A percentile compares a stretch with the other conserved stretches of the same genome.
These are phyloP conservation scores for Tragelaphus scriptus DNA, from an alignment of 2,113 vertebrate species.

Conservation along the genomic window DNA sequence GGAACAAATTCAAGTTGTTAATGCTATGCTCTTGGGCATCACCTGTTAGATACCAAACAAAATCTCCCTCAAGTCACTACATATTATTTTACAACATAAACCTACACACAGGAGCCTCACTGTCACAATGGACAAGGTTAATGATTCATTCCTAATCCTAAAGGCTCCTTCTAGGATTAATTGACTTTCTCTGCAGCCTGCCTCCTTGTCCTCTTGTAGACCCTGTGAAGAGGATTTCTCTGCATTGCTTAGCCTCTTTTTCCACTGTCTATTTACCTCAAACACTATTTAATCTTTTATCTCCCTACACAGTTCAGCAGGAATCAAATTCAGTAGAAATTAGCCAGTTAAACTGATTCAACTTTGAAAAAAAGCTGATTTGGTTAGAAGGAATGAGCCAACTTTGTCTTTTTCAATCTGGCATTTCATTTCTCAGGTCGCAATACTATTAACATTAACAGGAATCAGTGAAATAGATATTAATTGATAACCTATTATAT, in stretches of 20 bases:
- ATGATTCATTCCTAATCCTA: conserved; percentile 68
- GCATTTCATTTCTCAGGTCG: not conserved
- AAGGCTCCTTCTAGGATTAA: conserved; percentile 56
- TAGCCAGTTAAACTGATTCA: not conserved
- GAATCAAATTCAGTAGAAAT: conserved; percentile 39
- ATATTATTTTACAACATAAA: conserved; percentile 3
- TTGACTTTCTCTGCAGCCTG: conserved; percentile 44
- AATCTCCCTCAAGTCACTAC: conserved; percentile 26
- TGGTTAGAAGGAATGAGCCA: not conserved
- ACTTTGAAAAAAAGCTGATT: not conserved
- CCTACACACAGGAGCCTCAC: not conserved
- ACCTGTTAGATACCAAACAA: conserved; percentile 22
- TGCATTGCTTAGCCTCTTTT: conserved; percentile 32
- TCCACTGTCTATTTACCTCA: conserved; percentile 8
- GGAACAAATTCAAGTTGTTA: not conserved
- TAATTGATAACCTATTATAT: not conserved
- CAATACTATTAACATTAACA: not conserved
- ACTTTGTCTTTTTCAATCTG: not conserved
- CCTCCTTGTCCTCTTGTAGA: not conserved
- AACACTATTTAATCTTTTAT: conserved; percentile 43
- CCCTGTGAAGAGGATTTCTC: conserved; percentile 33
- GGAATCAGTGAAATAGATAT: not conserved
- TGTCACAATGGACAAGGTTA: conserved; percentile 56
- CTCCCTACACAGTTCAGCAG: not conserved
- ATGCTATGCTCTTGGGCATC: not conserved